Evolutionary conservation across 37 sponge, comb jelly and placozoan species (phyloP).

Genomic region (Geodia barretti): DNA sequence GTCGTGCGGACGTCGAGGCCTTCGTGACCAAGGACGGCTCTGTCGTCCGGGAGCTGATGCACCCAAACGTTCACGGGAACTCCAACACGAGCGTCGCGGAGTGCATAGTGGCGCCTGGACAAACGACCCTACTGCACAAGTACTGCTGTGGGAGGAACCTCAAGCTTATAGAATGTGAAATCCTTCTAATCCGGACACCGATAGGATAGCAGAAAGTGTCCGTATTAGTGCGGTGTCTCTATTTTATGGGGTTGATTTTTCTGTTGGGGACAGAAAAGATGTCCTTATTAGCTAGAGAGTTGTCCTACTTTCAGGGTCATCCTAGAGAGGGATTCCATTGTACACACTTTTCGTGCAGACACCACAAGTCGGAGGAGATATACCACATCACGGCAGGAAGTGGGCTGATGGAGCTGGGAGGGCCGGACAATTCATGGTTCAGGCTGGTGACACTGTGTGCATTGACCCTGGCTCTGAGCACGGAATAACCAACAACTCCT

Average conservation of each 20-base stretch:
- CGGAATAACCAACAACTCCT: not conserved
- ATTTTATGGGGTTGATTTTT: too few relatives aligned
- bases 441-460: conserved; percentile 14
- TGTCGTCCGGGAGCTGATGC: conserved; percentile 10
- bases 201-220: too few relatives aligned
- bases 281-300: not conserved
- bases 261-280: not conserved
- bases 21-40: conserved; percentile 19
- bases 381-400: conserved; percentile 26
- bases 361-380: conserved; percentile 7
- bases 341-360: not conserved
- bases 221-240: too few relatives aligned
- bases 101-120: not conserved
- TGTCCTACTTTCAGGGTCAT: too few relatives aligned
- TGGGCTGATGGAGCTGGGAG: conserved; percentile 8
- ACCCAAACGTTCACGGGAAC: conserved; percentile 21
- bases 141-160: too few relatives aligned
- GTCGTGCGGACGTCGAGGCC: not conserved
- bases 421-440: not conserved
- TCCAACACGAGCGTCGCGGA: conserved; percentile 4
- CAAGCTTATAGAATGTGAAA: too few relatives aligned
- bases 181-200: too few relatives aligned
- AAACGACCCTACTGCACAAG: not conserved
- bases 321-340: not conserved
- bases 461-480: conserved; percentile 6